phyloP scores from a whole-genome alignment of 2,888 invertebrate species.

The Andrena fulva region DNA sequence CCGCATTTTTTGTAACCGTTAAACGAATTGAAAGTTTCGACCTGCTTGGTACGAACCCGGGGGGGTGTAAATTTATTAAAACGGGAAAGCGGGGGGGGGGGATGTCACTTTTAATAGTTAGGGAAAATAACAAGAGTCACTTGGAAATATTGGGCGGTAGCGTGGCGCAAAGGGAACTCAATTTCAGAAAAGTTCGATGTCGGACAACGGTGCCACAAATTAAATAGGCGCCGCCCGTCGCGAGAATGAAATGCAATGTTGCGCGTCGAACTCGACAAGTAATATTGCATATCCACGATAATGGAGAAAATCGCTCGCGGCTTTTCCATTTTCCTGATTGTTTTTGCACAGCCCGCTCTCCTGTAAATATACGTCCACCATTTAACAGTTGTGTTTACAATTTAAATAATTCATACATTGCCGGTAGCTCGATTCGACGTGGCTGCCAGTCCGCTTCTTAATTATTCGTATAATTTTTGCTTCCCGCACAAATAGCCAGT shows the following conservation, averaged over 20 bases:
- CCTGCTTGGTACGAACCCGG: not conserved
- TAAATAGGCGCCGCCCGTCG: constrained; percentile 34
- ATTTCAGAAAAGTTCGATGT: constrained; percentile 25
- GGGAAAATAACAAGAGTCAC: not conserved
- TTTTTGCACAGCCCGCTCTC: constrained; percentile 39
- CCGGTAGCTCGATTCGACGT: not conserved
- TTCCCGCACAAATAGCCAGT: constrained; percentile 4
- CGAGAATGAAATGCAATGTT: constrained; percentile 37
- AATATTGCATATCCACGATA: constrained; percentile 43
- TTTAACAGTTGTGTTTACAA: constrained; percentile 25
- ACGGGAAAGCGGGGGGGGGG: too few relatives aligned
- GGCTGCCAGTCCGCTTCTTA: not conserved
- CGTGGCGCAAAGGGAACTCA: constrained; percentile 15
- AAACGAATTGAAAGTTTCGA: constrained; percentile 3
- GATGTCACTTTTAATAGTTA: not conserved
- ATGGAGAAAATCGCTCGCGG: constrained; percentile 53
- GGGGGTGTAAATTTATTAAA: constrained; percentile 1
- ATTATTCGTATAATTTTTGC: constrained; percentile 31
- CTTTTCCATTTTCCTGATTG: constrained; percentile 59
- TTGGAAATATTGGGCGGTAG: not conserved
- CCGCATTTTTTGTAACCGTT: not conserved
- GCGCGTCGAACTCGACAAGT: constrained; percentile 9
- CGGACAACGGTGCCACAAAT: constrained; percentile 43
- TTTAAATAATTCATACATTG: constrained; percentile 2
- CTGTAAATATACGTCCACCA: constrained; percentile 11